A percentile compares a stretch with the other conserved stretches of the same genome.
Evolutionary conservation across 2,113 vertebrate genomes (phyloP).

Genomic region (Scytalopus superciliaris): DNA sequence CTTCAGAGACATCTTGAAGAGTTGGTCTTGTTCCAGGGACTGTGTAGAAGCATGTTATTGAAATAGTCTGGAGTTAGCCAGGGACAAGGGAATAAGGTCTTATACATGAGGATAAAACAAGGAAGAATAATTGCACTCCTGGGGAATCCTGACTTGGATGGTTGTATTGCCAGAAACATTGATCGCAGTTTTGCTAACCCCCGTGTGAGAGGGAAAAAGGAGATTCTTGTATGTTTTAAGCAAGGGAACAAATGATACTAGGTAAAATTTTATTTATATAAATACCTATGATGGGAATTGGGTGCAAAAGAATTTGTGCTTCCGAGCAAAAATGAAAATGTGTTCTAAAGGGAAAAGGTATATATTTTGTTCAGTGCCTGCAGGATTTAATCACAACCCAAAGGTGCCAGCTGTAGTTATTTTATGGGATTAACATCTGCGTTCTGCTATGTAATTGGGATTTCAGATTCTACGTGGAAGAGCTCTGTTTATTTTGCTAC

Average conservation of each 20-base stretch:
- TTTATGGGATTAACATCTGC: slow-evolving; percentile 75
- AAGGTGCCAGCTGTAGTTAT: slow-evolving; percentile 69
- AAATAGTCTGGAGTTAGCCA: not conserved
- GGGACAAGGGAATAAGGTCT: not conserved
- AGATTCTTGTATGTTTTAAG: not conserved
- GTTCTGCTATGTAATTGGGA: slow-evolving; percentile 61
- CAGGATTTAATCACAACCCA: slow-evolving; percentile 66
- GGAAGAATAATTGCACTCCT: slow-evolving; percentile 1
- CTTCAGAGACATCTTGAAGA: not conserved
- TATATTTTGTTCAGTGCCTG: slow-evolving; percentile 3
- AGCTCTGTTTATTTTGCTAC: slow-evolving; percentile 74
- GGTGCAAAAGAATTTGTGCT: not conserved
- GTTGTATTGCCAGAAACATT: slow-evolving; percentile 33
- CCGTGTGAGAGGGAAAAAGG: not conserved
- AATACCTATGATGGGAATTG: not conserved
- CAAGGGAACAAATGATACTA: not conserved
- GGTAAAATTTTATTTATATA: slow-evolving; percentile 9
- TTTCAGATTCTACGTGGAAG: slow-evolving; percentile 51
- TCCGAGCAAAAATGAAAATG: not conserved
- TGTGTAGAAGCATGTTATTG: not conserved
- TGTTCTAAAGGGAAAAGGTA: not conserved
- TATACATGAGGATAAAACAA: not conserved
- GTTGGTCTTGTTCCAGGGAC: not conserved
- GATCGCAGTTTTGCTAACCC: slow-evolving; percentile 3
- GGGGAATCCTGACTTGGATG: slow-evolving; percentile 1